Evolutionary conservation across 2,888 invertebrate species (phyloP).

Genomic region (Cactoblastis cactorum): DNA sequence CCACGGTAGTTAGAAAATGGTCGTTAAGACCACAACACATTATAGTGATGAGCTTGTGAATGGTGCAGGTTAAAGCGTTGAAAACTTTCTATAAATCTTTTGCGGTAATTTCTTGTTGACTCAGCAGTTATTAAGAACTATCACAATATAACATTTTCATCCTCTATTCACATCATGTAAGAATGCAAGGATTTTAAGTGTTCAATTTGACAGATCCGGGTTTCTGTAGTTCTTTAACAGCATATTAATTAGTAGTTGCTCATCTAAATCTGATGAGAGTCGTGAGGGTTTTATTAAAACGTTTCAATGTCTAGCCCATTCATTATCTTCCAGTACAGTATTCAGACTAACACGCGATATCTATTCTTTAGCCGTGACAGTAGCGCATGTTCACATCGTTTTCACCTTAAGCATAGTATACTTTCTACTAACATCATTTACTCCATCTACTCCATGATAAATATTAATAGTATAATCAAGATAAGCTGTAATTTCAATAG

Average conservation of each 20-base stretch:
- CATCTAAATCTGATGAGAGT: slow-evolving; percentile 10
- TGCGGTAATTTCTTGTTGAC: slow-evolving; percentile 19
- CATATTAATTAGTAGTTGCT: background rate
- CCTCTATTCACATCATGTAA: too few species aligned
- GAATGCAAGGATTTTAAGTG: too few species aligned
- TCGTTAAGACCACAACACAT: slow-evolving; percentile 25
- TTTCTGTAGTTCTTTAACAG: background rate
- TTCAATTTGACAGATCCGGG: background rate
- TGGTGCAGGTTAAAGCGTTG: slow-evolving; percentile 19
- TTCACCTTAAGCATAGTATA: slow-evolving; percentile 54
- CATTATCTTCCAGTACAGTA: slow-evolving; percentile 22
- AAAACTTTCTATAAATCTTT: slow-evolving; percentile 27
- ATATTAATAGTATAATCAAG: background rate
- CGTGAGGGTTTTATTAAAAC: slow-evolving; percentile 21
- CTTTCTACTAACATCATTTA: slow-evolving; percentile 41
- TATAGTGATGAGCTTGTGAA: slow-evolving; percentile 22
- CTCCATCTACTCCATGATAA: slow-evolving; percentile 25
- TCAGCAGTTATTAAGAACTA: background rate
- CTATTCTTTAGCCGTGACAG: slow-evolving; percentile 26
- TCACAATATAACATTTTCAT: background rate
- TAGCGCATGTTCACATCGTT: slow-evolving; percentile 45
- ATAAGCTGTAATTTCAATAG: background rate
- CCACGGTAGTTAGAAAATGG: slow-evolving; percentile 24
- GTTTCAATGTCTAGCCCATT: slow-evolving; percentile 27
- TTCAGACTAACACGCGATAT: slow-evolving; percentile 46